phyloP scores from a whole-genome alignment of 2,797 vertebrate species.

The Coregonus sp. region DNA sequence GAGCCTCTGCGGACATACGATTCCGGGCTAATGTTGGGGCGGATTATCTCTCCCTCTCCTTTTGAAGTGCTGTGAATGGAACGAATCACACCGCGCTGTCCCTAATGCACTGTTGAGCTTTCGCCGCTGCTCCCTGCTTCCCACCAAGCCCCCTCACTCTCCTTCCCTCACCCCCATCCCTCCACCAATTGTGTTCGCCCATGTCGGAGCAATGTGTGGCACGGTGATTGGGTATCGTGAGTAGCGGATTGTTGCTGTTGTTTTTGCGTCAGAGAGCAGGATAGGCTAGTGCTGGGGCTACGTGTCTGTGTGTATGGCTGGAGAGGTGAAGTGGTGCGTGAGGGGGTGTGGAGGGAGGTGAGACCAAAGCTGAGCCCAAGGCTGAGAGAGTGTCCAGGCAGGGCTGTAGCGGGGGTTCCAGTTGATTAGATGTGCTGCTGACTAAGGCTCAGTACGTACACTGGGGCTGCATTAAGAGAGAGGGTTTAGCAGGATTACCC shows the following conservation, averaged over 20 bases:
- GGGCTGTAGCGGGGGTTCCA: slow-evolving; percentile 12
- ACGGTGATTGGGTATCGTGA: slow-evolving; percentile 39
- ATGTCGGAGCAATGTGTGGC: slow-evolving; percentile 47
- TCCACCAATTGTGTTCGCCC: slow-evolving; percentile 52
- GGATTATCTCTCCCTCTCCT: slow-evolving; percentile 67
- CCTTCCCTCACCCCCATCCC: slow-evolving; percentile 30
- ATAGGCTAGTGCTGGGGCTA: background rate
- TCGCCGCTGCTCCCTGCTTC: background rate
- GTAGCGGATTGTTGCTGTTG: slow-evolving; percentile 1
- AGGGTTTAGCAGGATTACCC: background rate
- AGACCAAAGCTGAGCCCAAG: background rate
- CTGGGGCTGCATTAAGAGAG: background rate
- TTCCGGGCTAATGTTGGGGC: slow-evolving; percentile 64
- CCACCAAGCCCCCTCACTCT: background rate
- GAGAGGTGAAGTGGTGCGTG: slow-evolving; percentile 12
- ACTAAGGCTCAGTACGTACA: background rate
- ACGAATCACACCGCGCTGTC: slow-evolving; percentile 66
- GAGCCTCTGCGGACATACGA: slow-evolving; percentile 47
- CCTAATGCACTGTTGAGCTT: slow-evolving; percentile 64
- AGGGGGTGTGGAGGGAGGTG: slow-evolving; percentile 6
- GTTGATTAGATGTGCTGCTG: slow-evolving; percentile 3
- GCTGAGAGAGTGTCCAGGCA: slow-evolving; percentile 8
- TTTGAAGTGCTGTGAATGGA: slow-evolving; percentile 75
- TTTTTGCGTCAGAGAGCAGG: slow-evolving; percentile 7
- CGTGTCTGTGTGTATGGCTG: slow-evolving; percentile 16